Base-by-base conservation (phyloP, 2,797 vertebrate genomes). In the Botia kubotai region DNA sequence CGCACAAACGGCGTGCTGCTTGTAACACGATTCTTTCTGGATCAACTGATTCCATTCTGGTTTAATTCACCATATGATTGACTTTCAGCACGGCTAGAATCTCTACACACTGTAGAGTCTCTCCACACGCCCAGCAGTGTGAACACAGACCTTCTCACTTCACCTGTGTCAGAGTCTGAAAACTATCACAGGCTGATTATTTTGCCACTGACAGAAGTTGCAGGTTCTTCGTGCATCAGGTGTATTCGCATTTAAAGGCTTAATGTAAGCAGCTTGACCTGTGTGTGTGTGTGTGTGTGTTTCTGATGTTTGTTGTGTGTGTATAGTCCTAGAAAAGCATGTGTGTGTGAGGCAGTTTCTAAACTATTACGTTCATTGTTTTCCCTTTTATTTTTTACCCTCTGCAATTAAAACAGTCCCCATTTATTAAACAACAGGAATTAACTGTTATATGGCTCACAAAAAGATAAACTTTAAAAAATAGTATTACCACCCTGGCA, bases 21-120 rank as follows among this genome's bases (percentile, higher is more conserved):
- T 92, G 91, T 94, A 95, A 95, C 93, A 92, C 94, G 93, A 93
- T 95, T 94, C 91, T 95, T 94, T 94, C 93, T 94, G 93, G 90
- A 96, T 94, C 93, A 95, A 88, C 91, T 94, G 91, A 94, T 95
- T 92, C 90, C 92, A 92, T 95, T 96, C 91, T 94, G 89, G 93
- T 94, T 95, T 95, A 95, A 94, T 96, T 95, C 93, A 91, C 88
- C 94, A 93, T 95, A 88, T 95, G 93, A 95, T 95, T 95, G 94
- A 95, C 94, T 95, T 93, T 90, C 91, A 90, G 91, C 91, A 93
- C 88, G 80, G 89, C 94, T 67, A 46, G 90, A 90, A 93, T 91
- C 87, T 87, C 87, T 74, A 85, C 89, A 90, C 89, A 84, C 86
- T 66, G 23, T 26, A 26, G 67, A 81, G 79, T 89, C 92, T 92